Base-by-base conservation (phyloP, 2,888 invertebrate species). In the Lottia gigantea region DNA sequence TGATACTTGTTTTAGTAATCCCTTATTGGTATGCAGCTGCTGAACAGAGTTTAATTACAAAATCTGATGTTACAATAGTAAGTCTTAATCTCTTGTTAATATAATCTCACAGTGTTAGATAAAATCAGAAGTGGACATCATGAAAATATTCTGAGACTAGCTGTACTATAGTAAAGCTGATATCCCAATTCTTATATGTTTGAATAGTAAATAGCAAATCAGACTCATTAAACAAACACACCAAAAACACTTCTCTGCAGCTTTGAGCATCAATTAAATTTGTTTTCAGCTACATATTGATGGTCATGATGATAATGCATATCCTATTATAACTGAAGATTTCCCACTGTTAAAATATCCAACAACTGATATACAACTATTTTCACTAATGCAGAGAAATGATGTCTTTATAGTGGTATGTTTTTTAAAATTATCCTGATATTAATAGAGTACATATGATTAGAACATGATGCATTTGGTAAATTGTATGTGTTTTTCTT, bases 11-110 rank as follows among this genome's bases (percentile, higher is more conserved):
- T 1, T 55, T 55, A 55, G 55, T 55, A 12, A 55, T 55, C 14
- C 55, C 55, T 12, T 55, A 55, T 23, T 55, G 55, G 55, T 55
- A 23, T 55, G 55, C 55, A 23, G 55, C 55, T 19, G 55, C 55
- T 55, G 55, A 55, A 16, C 12, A 23, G 19, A 55, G 23, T 55
- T 55, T 55, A 55, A 6, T 55, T 3, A 19, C 19, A 1, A 55
- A 14, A 55, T 11, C 19, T 55, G 55, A 19, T 55, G 55, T 55
- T 11, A 55, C 55, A 19, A 55, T 55, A 23, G 55, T 55, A 55
- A 23, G 55, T 55, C 11, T 40, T 40, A 11, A 40, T 11, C 40
- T 11, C 40, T 40, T 11, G 40, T 8, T 40, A 8, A 40, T 11
- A 8, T 6, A 6, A 40, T 40, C 7, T 8, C 7, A 40, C 40